Base-by-base conservation (phyloP, 1,140 invertebrate species). In the Drosophila asahinai region DNA sequence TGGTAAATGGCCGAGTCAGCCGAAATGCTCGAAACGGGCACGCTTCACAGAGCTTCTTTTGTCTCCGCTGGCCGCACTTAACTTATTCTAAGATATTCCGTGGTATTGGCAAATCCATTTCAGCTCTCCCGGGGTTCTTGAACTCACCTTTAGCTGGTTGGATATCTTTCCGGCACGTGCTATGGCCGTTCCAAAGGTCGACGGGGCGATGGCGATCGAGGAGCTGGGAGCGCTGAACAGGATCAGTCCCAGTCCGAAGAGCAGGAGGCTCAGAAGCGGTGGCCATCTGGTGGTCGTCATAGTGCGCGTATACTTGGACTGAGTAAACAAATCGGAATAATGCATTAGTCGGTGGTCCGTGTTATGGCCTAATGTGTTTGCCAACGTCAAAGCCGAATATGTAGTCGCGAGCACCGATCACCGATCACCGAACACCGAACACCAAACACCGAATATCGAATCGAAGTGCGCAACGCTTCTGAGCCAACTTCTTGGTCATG, bases 131-230 rank as follows among this genome's bases (percentile, higher is more conserved):
- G 19, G 55, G 30, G 58, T 51, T 48, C 19, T 60, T 40, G n/a
- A 38, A 92, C 91, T 91, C 60, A 93, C 94, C 93, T 95, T 94
- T 91, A 95, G 93, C 52, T 93, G 93, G 81, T 95, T 95, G 72
- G 95, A 94, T 58, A 94, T 93, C 67, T 93, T 94, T 4, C 94
- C 94, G 14, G 94, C 94, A 68, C 94, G 94, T 22, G 93, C 94
- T 22, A 95, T 94, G 11, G 94, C 94, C 47, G 94, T 94, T 9
- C 94, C 94, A 42, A 95, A 93, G 6, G 94, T 94, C 0, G 94
- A 94, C 4, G 94, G 94, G 30, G 94, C 94, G 47, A 95, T 92
- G 12, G 94, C 94, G 52, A 93, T 89, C 19, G 91, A 71, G 12
- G 64, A 47, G 60, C 73, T 42, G 45, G 80, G 62, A 55, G 79